These are phyloP conservation scores for Heliconius congener DNA, from an alignment of 1,140 invertebrate species.

Conservation along the genomic window DNA sequence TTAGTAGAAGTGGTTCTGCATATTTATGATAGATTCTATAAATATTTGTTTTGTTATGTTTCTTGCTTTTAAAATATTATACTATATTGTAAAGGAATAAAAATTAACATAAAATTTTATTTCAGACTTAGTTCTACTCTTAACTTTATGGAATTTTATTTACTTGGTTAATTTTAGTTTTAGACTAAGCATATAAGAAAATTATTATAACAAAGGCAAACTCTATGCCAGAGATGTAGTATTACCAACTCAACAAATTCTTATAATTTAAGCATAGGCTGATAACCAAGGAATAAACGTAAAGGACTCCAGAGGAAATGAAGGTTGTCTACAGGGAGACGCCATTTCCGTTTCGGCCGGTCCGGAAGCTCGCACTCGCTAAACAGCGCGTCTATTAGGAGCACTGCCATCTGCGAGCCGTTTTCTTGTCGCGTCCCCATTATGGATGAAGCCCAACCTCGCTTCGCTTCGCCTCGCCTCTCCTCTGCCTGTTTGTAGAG, in stretches of 20 bases:
- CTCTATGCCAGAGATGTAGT: background rate
- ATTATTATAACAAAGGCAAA: too few relatives aligned
- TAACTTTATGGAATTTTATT: background rate
- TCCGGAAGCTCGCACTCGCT: conserved; percentile 58
- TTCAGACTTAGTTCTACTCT: too few relatives aligned
- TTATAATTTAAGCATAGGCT: conserved; percentile 40
- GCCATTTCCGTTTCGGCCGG: conserved; percentile 59
- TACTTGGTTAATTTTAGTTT: background rate
- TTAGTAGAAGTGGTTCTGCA: conserved; percentile 29
- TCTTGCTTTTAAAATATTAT: background rate
- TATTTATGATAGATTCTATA: conserved; percentile 21
- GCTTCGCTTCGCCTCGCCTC: background rate
- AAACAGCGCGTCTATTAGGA: conserved; percentile 52
- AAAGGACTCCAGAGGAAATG: conserved; percentile 64
- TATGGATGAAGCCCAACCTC: conserved; percentile 9
- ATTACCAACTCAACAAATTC: background rate
- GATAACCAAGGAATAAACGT: conserved; percentile 37
- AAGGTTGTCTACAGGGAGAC: conserved; percentile 63
- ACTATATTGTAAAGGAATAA: background rate
- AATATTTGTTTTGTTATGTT: background rate
- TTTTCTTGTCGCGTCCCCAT: conserved; percentile 29
- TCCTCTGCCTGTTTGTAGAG: background rate
- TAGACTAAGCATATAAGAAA: too few relatives aligned
- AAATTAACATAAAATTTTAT: too few relatives aligned
- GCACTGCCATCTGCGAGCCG: conserved; percentile 51